Evolutionary conservation across 2,113 vertebrate species (phyloP).

Genomic region (Ictalurus punctatus): DNA sequence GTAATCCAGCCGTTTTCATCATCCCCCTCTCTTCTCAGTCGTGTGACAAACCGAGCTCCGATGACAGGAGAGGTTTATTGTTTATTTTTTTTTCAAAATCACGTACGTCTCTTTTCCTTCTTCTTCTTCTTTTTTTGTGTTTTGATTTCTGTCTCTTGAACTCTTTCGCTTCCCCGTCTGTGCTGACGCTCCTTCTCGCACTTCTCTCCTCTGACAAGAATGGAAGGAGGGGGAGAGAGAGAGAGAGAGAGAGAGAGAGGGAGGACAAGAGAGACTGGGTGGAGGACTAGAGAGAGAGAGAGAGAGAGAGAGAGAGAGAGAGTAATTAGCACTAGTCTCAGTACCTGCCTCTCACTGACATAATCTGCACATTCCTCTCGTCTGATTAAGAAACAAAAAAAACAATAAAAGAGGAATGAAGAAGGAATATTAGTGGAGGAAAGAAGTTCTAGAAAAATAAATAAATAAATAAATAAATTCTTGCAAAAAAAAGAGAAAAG

Average conservation of each 20-base stretch:
- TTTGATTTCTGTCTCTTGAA: constrained; percentile 48
- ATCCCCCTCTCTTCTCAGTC: constrained; percentile 19
- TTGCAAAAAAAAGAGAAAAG: not conserved
- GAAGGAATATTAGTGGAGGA: not conserved
- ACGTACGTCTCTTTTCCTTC: constrained; percentile 12
- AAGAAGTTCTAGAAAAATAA: not conserved
- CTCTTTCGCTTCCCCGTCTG: constrained; percentile 53
- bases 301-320: constrained; percentile 25
- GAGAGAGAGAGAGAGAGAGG: constrained; percentile 3
- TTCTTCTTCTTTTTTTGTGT: constrained; percentile 26
- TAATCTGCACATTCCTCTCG: constrained; percentile 54
- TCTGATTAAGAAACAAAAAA: constrained; percentile 13
- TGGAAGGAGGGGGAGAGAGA: not conserved
- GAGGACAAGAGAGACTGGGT: constrained; percentile 31
- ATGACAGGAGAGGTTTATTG: constrained; percentile 8
- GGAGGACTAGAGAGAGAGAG: constrained; percentile 19
- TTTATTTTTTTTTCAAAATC: not conserved
- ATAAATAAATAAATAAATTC: no score
- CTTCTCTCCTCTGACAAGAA: constrained; percentile 41
- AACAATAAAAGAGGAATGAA: constrained; percentile 12
- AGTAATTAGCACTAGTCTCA: constrained; percentile 53
- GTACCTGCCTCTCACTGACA: constrained; percentile 59
- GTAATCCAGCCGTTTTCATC: constrained; percentile 47
- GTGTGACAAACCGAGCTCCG: not conserved
- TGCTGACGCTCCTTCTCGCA: constrained; percentile 18